Base-by-base conservation (phyloP, 2,888 invertebrate genomes). In the Gerris lacustris region DNA sequence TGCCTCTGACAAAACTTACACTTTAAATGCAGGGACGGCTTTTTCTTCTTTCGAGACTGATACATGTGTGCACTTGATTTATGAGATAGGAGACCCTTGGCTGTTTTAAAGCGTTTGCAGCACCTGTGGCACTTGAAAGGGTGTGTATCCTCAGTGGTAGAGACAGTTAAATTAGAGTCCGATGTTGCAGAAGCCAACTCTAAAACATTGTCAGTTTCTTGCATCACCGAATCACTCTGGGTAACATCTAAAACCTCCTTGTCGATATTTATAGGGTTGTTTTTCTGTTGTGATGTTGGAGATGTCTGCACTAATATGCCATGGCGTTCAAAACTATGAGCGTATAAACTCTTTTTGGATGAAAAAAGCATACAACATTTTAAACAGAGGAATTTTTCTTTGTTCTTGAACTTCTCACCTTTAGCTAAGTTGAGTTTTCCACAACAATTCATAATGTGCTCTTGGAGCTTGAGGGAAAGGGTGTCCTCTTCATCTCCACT, bases 391-490 rank as follows among this genome's bases (percentile, higher is more conserved):
- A 18, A 31, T 17, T 64, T 64, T 18, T 64, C 64, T 64, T 64
- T 64, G 18, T 64, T 64, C 31, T 17, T 64, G 11, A 64, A 17
- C 17, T 9, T 64, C 17, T 64, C 64, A n/a, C 64, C 64, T 64
- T 64, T 64, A n/a, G 17, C 31, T n/a, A 18, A n/a, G 11, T 1
- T n/a, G 2, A 64, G 17, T 31, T 31, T 64, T n/a, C 64, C 64
- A 64, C 18, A n/a, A 17, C 64, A 64, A 64, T 64, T 64, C 7
- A 64, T n/a, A n/a, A 64, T 64, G 64, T 64, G 64, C 31, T 64
- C 64, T 64, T 64, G 64, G 9, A 64, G 31, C 17, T 64, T 64
- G 7, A 64, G 17, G 9, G 64, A 64, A n/a, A 64, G 9, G 17
- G 64, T 64, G 18, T 64, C 64, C 9, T 64, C 64, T n/a, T 64